Conservation (phyloP, 1,140 invertebrate species). For the Choristoneura fumiferana region DNA sequence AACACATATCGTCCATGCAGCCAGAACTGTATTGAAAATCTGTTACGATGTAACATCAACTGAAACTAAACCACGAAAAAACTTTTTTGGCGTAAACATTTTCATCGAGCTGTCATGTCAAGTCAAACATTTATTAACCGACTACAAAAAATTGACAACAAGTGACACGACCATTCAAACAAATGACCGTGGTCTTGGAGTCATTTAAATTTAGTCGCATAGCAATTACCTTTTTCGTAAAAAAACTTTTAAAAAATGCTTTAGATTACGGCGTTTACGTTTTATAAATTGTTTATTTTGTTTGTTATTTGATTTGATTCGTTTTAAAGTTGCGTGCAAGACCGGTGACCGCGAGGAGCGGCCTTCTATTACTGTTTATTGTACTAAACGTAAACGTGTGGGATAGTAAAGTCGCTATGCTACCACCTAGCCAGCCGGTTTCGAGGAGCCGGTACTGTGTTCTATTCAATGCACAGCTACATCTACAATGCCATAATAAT, state of each 20-base stretch:
- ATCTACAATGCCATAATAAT: constrained; percentile 68
- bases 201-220: constrained; percentile 28
- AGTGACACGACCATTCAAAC: constrained; percentile 19
- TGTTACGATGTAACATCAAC: not conserved
- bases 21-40: not conserved
- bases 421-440: constrained; percentile 58
- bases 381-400: constrained; percentile 51
- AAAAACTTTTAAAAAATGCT: not conserved
- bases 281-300: not conserved
- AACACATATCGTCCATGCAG: not conserved
- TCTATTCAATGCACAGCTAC: constrained; percentile 37
- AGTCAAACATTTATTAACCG: constrained; percentile 49
- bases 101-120: constrained; percentile 65
- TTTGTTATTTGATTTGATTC: not conserved
- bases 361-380: constrained; percentile 68
- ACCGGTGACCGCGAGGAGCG: constrained; percentile 53
- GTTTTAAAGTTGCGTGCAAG: constrained; percentile 24
- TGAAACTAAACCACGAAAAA: constrained; percentile 25
- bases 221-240: constrained; percentile 19
- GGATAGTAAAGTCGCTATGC: constrained; percentile 61
- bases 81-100: constrained; percentile 56
- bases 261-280: constrained; percentile 18
- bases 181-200: constrained; percentile 19
- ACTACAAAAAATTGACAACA: constrained; percentile 22
- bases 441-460: constrained; percentile 26